phyloP scores from a whole-genome alignment of 2,888 invertebrate genomes.

The Petrophora chlorosata region DNA sequence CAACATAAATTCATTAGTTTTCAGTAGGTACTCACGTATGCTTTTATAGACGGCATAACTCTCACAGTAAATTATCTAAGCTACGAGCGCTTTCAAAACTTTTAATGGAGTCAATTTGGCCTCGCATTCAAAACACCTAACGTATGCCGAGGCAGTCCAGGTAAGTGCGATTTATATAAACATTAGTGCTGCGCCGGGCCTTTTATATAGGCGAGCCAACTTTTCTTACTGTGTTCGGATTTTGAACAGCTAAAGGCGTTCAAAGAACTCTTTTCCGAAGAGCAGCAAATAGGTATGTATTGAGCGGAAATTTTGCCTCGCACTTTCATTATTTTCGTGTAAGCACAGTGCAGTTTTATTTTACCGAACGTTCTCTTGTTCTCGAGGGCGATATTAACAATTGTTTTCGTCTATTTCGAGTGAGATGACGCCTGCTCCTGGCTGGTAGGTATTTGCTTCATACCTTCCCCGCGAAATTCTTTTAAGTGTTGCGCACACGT shows the following conservation, averaged over 20 bases:
- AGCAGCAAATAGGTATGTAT: conserved; percentile 11
- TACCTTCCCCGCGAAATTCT: conserved; percentile 45
- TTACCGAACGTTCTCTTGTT: conserved; percentile 27
- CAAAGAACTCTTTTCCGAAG: conserved; percentile 39
- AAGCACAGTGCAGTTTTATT: conserved; percentile 7
- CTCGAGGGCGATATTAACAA: conserved; percentile 36
- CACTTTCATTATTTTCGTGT: conserved; percentile 41
- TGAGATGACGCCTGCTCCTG: conserved; percentile 31
- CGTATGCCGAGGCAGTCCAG: conserved; percentile 58
- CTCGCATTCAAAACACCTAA: conserved; percentile 77
- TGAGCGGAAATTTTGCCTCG: conserved; percentile 35
- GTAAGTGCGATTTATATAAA: conserved; percentile 72
- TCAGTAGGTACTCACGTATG: conserved; percentile 60
- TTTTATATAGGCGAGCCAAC: conserved; percentile 52
- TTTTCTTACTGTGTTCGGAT: conserved; percentile 47
- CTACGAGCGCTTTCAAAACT: conserved; percentile 80
- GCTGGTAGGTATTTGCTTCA: conserved; percentile 46
- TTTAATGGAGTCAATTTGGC: conserved; percentile 83
- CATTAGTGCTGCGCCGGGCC: conserved; percentile 58
- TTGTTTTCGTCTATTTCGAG: conserved; percentile 38
- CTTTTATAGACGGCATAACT: conserved; percentile 76
- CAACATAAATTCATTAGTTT: conserved; percentile 72
- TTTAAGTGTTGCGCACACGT: conserved; percentile 49
- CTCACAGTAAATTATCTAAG: conserved; percentile 79
- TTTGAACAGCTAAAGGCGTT: conserved; percentile 39